Evolutionary conservation across 2,888 invertebrate species (phyloP).

Genomic region (Drosophila putrida): DNA sequence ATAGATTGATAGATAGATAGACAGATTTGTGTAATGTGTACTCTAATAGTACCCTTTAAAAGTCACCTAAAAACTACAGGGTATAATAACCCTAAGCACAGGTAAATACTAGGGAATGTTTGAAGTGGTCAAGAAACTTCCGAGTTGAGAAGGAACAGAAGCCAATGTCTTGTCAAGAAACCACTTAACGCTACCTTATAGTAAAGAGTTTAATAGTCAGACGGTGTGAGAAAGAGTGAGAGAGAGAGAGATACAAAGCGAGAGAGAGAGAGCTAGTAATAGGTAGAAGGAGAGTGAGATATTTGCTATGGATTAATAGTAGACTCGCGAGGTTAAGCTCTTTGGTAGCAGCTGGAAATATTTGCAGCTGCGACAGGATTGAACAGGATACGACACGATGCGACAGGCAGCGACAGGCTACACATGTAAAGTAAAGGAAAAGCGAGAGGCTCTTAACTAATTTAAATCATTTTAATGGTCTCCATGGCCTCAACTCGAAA

Average conservation of each 20-base stretch:
- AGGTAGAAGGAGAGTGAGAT: background rate
- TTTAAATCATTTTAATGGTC: constrained; percentile 75
- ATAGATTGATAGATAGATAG: too few species aligned
- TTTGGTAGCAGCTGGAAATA: background rate
- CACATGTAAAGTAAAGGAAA: background rate
- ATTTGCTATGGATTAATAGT: constrained; percentile 20
- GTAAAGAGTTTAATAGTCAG: background rate
- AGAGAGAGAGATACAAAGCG: background rate
- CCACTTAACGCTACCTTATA: constrained; percentile 1
- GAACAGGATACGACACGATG: constrained; percentile 14
- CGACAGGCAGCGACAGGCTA: background rate
- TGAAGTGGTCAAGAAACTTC: constrained; percentile 31
- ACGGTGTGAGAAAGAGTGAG: background rate
- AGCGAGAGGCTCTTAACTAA: constrained; percentile 41
- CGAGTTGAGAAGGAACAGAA: background rate
- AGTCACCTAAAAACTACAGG: background rate
- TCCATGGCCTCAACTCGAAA: constrained; percentile 25
- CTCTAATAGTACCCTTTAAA: background rate
- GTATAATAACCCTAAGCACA: background rate
- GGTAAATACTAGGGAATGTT: constrained; percentile 2
- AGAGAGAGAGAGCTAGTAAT: background rate
- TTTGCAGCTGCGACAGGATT: constrained; percentile 19
- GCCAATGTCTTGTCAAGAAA: constrained; percentile 9
- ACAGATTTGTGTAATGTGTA: too few species aligned
- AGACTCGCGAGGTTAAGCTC: constrained; percentile 1